phyloP scores from a whole-genome alignment of 2,888 invertebrate species.

The Cryptus armator region DNA sequence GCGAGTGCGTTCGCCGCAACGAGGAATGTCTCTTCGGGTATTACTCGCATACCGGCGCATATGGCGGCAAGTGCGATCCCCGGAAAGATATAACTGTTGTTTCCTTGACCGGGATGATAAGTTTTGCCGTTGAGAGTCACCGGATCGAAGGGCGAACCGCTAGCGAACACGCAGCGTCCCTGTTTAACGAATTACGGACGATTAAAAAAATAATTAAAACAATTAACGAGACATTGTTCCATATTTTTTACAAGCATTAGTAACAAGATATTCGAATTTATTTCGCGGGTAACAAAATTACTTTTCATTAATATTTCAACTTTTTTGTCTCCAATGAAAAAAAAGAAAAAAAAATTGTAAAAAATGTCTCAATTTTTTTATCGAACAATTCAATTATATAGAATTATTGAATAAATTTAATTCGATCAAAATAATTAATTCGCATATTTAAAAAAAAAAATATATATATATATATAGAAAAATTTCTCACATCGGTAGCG shows the following conservation, averaged over 20 bases:
- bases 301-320: too few relatives aligned
- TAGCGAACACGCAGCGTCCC: slow-evolving; percentile 97
- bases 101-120: slow-evolving; percentile 97
- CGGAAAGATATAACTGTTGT: slow-evolving; percentile 99
- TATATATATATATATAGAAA: background rate
- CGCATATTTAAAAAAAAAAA: slow-evolving; percentile 14
- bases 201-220: slow-evolving; percentile 39
- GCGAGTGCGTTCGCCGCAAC: slow-evolving; percentile 95
- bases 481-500: slow-evolving; percentile 90
- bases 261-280: too few relatives aligned
- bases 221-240: too few relatives aligned
- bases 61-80: slow-evolving; percentile 97
- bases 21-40: slow-evolving; percentile 96
- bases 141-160: slow-evolving; percentile 97
- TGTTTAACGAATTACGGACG: slow-evolving; percentile 81
- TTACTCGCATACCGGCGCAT: slow-evolving; percentile 94
- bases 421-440: too few relatives aligned
- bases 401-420: too few relatives aligned
- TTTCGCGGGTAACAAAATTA: too few relatives aligned
- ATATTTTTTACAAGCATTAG: too few relatives aligned
- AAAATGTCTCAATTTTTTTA: too few relatives aligned
- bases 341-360: too few relatives aligned
- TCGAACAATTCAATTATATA: too few relatives aligned
- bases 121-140: slow-evolving; percentile 93
- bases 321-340: too few relatives aligned